Conservation (phyloP, 2,888 invertebrate genomes). For the Drosophila bunnanda region DNA sequence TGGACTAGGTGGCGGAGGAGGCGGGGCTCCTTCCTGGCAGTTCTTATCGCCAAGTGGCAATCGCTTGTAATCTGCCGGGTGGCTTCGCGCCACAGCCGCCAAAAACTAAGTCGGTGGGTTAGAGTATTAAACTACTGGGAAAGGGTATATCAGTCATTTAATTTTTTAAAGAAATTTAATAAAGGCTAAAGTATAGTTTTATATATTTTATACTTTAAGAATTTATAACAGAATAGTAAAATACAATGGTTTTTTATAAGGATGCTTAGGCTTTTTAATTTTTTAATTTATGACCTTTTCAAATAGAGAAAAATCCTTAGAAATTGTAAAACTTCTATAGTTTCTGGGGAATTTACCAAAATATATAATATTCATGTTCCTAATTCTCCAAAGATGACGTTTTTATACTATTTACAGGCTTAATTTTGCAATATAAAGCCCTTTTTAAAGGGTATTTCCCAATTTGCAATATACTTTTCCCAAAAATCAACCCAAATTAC, state of each 20-base stretch:
- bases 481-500: constrained; percentile 57
- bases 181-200: too few species aligned
- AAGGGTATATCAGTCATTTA: background rate
- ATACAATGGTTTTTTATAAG: background rate
- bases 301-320: background rate
- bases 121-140: constrained; percentile 1
- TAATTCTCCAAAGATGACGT: background rate
- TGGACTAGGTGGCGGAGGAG: constrained; percentile 3
- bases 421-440: too few species aligned
- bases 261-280: background rate
- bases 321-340: background rate
- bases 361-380: background rate
- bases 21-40: constrained; percentile 10
- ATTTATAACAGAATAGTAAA: background rate
- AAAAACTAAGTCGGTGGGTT: constrained; percentile 17
- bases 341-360: background rate
- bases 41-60: constrained; percentile 68
- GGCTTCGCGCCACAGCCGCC: constrained; percentile 42
- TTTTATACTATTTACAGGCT: too few species aligned
- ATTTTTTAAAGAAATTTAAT: background rate
- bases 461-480: background rate
- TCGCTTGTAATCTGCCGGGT: constrained; percentile 69
- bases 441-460: background rate
- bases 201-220: background rate
- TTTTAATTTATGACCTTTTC: background rate